phyloP scores from a whole-genome alignment of 2,888 invertebrate genomes.

The Gandaritis pyraliata region DNA sequence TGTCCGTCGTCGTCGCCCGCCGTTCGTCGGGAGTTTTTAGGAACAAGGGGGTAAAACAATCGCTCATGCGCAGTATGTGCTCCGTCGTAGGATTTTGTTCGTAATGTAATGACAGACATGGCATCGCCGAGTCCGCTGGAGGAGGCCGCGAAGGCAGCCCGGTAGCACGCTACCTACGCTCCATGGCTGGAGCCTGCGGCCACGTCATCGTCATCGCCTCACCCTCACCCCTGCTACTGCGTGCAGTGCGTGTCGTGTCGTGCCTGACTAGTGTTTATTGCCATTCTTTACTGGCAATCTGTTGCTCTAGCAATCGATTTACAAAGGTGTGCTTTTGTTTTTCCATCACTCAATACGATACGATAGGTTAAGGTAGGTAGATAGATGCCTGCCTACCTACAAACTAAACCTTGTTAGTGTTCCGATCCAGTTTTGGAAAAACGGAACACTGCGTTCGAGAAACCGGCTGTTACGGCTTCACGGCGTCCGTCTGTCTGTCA shows the following conservation, averaged over 20 bases:
- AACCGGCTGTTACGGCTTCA: no score
- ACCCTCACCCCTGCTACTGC: no score
- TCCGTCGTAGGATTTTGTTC: conserved; percentile 13
- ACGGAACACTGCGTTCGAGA: no score
- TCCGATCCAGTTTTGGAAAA: no score
- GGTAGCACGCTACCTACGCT: conserved; percentile 3
- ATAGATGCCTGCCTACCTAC: not conserved
- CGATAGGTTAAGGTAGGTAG: not conserved
- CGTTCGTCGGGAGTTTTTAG: not conserved
- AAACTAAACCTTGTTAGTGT: no score
- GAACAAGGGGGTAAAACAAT: not conserved
- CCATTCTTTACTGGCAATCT: conserved; percentile 45
- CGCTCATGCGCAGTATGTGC: conserved; percentile 15
- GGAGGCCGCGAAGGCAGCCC: conserved; percentile 36
- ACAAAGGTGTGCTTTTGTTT: conserved; percentile 66
- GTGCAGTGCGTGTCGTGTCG: no score
- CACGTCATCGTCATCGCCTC: not conserved
- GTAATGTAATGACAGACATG: no score
- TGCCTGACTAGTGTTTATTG: no score
- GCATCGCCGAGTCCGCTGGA: conserved; percentile 42
- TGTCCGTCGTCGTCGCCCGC: not conserved
- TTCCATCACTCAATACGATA: conserved; percentile 43
- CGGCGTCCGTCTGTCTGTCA: no score
- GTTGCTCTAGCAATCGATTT: conserved; percentile 65
- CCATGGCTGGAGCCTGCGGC: not conserved